A percentile compares a stretch with the other conserved stretches of the same genome.
Conservation (phyloP, 2,113 vertebrate genomes). For the Gavia stellata region DNA sequence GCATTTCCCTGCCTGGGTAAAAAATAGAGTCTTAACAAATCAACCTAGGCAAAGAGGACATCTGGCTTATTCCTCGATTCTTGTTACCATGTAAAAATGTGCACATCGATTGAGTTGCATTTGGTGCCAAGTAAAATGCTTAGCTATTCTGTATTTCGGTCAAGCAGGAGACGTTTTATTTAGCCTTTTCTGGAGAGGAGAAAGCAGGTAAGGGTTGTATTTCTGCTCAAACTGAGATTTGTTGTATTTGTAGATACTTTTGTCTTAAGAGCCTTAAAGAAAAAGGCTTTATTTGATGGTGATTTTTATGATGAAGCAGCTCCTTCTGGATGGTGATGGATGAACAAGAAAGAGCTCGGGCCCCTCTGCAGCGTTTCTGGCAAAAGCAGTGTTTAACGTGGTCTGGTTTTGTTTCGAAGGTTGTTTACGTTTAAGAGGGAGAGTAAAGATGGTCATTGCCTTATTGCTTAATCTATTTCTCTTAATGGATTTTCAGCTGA, state of each 20-base stretch:
- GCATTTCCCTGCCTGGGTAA: background rate
- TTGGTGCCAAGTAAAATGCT: background rate
- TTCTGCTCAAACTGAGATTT: background rate
- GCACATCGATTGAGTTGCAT: accelerated
- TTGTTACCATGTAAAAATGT: accelerated
- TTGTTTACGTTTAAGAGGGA: background rate
- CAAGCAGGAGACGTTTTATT: background rate
- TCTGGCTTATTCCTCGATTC: background rate
- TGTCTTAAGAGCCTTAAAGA: background rate
- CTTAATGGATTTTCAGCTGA: conserved; percentile 49
- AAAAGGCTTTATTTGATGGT: background rate
- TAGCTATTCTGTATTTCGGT: background rate
- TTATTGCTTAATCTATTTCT: conserved; percentile 51
- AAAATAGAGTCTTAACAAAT: background rate
- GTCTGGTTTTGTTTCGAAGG: background rate
- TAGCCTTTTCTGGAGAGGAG: background rate
- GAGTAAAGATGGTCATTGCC: conserved; percentile 14
- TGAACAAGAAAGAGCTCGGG: background rate
- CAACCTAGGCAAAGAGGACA: background rate
- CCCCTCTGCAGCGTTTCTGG: background rate
- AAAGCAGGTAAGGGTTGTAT: background rate
- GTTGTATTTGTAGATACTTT: background rate
- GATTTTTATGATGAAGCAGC: background rate
- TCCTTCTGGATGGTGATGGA: background rate
- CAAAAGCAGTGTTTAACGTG: accelerated